Conservation (phyloP, 2,113 vertebrate species). For the Zeus faber region DNA sequence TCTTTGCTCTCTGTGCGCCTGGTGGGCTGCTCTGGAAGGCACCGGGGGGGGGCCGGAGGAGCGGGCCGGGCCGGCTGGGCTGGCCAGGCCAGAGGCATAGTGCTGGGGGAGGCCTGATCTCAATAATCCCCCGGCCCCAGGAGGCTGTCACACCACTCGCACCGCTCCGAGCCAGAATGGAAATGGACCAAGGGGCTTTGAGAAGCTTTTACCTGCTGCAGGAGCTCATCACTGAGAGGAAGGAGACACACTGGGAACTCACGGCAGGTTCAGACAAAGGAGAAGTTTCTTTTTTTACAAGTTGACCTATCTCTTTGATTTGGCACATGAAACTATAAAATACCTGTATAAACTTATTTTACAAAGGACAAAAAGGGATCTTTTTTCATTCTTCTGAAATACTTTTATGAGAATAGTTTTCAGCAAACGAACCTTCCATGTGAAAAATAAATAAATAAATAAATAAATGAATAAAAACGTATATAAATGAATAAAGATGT, state of each 20-base stretch:
- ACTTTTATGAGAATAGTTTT: not conserved
- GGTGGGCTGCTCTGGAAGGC: constrained; percentile 69
- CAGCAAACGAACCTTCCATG: not conserved
- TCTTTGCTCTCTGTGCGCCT: constrained; percentile 79
- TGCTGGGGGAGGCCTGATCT: constrained; percentile 73
- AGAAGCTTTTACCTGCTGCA: constrained; percentile 66
- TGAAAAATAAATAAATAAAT: not conserved
- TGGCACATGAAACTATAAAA: constrained; percentile 19
- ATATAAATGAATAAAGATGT: too few species aligned
- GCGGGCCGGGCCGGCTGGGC: constrained; percentile 61
- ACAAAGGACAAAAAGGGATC: not conserved
- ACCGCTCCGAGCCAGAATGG: constrained; percentile 70
- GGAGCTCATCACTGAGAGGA: constrained; percentile 59
- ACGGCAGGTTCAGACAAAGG: constrained; percentile 50
- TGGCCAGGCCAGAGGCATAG: constrained; percentile 73
- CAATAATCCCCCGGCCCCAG: constrained; percentile 71
- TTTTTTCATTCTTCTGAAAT: not conserved
- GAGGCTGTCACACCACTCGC: constrained; percentile 68
- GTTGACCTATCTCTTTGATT: constrained; percentile 32
- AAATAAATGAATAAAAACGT: too few species aligned
- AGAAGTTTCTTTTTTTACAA: constrained; percentile 42
- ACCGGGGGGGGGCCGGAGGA: constrained; percentile 62
- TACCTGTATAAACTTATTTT: not conserved
- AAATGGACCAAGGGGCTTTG: constrained; percentile 73
- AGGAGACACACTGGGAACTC: constrained; percentile 46